Percentiles rank a stretch among this genome's conserved stretches.
phyloP scores from a whole-genome alignment of 30 jellyfish, hydroid and myxozoan genomes.

The Chrysaora quinquecirrha region DNA sequence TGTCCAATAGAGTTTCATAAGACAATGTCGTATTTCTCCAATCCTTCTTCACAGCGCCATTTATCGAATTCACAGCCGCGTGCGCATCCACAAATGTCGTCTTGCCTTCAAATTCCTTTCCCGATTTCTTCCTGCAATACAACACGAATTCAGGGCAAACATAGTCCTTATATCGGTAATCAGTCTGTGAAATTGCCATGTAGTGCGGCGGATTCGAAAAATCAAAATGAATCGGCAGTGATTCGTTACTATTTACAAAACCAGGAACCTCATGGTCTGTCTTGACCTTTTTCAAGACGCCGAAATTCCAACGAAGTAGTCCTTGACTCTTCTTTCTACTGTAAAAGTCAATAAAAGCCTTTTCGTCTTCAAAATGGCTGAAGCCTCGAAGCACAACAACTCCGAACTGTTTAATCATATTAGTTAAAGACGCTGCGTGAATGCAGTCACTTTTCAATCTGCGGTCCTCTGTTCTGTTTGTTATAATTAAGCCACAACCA shows the following conservation, averaged over 20 bases:
- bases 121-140: conserved; percentile 15
- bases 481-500: conserved; percentile 33
- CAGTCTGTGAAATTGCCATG: conserved; percentile 37
- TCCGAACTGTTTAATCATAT: conserved; percentile 43
- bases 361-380: conserved; percentile 31
- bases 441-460: conserved; percentile 1
- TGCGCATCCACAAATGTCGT: conserved; percentile 56
- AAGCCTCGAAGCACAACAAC: conserved; percentile 61
- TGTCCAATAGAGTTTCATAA: not conserved
- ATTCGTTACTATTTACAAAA: conserved; percentile 13
- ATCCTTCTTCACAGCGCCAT: conserved; percentile 9
- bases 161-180: conserved; percentile 33
- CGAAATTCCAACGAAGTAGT: conserved; percentile 44
- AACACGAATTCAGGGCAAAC: conserved; percentile 42
- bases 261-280: conserved; percentile 13
- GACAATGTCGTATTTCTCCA: conserved; percentile 33
- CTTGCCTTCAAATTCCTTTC: conserved; percentile 3
- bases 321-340: conserved; percentile 13
- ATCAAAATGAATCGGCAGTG: conserved; percentile 52
- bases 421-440: not conserved
- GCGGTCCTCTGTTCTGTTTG: not conserved
- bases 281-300: conserved; percentile 26
- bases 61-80: conserved; percentile 8
- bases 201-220: conserved; percentile 38
- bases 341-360: not conserved